These are phyloP conservation scores for Paraplagusia blochii DNA, from an alignment of 2,113 vertebrate species.

Conservation along the genomic window DNA sequence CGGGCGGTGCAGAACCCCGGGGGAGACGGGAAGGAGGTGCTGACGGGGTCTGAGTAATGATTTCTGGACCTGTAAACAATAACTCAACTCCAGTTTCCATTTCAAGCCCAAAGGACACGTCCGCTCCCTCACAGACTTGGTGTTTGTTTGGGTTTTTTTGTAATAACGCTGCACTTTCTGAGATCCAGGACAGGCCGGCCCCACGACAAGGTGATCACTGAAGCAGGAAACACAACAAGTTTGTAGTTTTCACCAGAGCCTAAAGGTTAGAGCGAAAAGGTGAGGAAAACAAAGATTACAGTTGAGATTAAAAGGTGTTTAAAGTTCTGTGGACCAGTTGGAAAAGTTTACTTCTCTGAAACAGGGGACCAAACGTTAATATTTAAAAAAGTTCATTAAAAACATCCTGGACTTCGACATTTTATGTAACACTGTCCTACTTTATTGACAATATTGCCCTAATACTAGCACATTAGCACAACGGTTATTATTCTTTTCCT, in stretches of 20 bases:
- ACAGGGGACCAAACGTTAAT: background rate
- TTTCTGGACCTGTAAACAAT: slow-evolving; percentile 18
- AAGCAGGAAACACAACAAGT: background rate
- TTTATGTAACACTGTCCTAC: no score
- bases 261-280: background rate
- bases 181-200: background rate
- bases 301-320: no score
- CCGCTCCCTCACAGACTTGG: background rate
- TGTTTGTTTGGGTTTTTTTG: background rate
- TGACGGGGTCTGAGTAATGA: background rate
- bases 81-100: background rate
- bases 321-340: background rate
- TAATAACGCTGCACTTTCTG: background rate
- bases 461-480: no score
- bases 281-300: background rate
- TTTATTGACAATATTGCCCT: no score
- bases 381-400: background rate
- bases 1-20: slow-evolving; percentile 29
- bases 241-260: background rate
- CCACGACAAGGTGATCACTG: background rate
- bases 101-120: background rate
- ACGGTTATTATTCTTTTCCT: no score
- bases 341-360: background rate
- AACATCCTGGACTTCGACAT: no score
- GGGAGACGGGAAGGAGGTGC: background rate